phyloP scores from a whole-genome alignment of 2,113 vertebrate species.

The Ceuthmochares aereus region DNA sequence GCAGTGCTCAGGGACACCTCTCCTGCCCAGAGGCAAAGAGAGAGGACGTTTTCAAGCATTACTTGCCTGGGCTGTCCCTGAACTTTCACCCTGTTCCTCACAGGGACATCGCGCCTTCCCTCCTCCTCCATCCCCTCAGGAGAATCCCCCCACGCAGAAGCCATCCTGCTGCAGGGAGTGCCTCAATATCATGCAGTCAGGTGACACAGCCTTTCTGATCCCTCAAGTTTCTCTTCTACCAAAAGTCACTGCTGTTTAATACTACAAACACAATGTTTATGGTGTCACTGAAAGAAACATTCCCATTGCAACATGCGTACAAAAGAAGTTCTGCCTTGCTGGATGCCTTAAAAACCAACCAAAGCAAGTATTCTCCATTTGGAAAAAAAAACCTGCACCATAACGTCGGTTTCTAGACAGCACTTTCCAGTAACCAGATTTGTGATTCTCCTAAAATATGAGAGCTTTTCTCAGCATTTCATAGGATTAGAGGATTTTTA shows the following conservation, averaged over 20 bases:
- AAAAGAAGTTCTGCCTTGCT: neutral
- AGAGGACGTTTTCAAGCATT: accelerated
- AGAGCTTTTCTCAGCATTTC: neutral
- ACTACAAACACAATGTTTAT: neutral
- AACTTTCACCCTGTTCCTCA: accelerated
- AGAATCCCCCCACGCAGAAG: accelerated
- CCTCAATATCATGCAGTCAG: neutral
- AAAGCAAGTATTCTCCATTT: neutral
- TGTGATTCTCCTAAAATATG: neutral
- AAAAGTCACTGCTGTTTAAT: accelerated
- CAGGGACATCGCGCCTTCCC: accelerated
- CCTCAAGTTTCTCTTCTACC: no score
- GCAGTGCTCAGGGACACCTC: neutral
- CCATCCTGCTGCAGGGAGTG: neutral
- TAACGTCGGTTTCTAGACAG: neutral
- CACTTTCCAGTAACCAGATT: neutral
- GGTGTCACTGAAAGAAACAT: neutral
- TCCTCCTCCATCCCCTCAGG: accelerated
- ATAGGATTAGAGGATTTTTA: neutral
- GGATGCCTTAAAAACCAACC: neutral
- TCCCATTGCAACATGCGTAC: neutral
- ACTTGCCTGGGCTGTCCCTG: neutral
- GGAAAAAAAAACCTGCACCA: neutral
- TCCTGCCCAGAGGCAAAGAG: neutral
- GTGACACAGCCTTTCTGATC: neutral